Percentiles rank a stretch among this genome's conserved stretches.
Conservation (phyloP, 2,888 invertebrate species). For the Drosophila anomelani region DNA sequence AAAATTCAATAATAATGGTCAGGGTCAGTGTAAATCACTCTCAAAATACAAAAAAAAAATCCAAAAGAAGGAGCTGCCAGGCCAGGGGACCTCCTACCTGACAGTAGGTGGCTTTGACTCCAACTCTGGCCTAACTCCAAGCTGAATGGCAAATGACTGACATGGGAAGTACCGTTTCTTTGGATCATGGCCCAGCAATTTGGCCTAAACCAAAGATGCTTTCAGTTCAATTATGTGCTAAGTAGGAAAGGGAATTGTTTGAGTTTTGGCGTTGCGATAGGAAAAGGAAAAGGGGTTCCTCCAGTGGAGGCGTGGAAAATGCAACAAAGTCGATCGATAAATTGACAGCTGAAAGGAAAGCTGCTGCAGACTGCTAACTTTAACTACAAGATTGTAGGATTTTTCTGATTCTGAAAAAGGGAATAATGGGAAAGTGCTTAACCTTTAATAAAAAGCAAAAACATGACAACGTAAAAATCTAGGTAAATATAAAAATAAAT, state of each 20-base stretch:
- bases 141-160: conserved; percentile 72
- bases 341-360: conserved; percentile 29
- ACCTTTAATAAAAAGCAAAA: background rate
- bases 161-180: conserved; percentile 67
- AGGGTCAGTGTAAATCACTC: conserved; percentile 66
- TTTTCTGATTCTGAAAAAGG: conserved; percentile 2
- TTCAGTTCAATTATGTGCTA: conserved; percentile 73
- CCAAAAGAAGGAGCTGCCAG: conserved; percentile 4
- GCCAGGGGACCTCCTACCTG: conserved; percentile 30
- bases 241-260: conserved; percentile 58
- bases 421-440: conserved; percentile 11
- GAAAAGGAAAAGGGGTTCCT: conserved; percentile 21
- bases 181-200: conserved; percentile 38
- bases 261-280: conserved; percentile 1
- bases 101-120: conserved; percentile 40
- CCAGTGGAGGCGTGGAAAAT: conserved; percentile 5
- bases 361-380: background rate
- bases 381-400: background rate
- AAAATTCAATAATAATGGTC: conserved; percentile 70
- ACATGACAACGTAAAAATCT: background rate
- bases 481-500: background rate
- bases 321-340: conserved; percentile 29
- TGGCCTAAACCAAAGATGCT: conserved; percentile 52
- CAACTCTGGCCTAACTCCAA: background rate
- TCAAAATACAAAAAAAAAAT: background rate